These are phyloP conservation scores for Crotalus viridis DNA, from an alignment of 2,113 vertebrate genomes.

Conservation along the genomic window DNA sequence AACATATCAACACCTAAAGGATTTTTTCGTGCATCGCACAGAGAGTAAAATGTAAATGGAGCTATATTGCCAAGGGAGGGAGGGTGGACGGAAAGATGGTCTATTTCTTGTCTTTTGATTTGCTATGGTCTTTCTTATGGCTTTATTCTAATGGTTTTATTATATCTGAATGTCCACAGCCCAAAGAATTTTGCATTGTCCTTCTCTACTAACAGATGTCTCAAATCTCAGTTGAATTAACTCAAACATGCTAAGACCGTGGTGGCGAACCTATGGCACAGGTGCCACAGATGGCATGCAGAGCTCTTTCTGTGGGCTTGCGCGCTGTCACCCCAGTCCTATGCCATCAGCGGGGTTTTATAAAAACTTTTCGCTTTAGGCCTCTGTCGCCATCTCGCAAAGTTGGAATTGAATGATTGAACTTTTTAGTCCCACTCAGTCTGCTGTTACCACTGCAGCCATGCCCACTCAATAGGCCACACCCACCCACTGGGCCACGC, in stretches of 20 bases:
- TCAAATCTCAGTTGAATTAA: not conserved
- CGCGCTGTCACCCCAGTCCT: no score
- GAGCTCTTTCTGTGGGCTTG: no score
- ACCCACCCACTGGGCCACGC: no score
- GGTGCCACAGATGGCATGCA: no score
- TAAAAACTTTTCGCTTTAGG: no score
- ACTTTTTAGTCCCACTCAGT: no score
- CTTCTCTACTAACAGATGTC: not conserved
- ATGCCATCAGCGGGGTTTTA: no score
- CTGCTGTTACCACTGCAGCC: no score
- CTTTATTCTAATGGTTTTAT: not conserved
- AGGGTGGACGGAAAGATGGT: not conserved
- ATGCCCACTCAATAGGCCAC: no score
- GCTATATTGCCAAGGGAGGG: not conserved
- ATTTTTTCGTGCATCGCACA: not conserved
- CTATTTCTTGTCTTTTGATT: not conserved
- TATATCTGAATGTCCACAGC: not conserved
- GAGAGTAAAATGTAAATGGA: not conserved
- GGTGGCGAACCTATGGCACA: no score
- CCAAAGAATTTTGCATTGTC: not conserved
- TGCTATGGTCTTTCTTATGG: not conserved
- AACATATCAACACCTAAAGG: not conserved
- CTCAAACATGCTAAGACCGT: not conserved
- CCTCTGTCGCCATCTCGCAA: no score
- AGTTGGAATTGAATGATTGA: no score